Conservation (phyloP, 2,113 vertebrate species). For the Entosphenus tridentatus region DNA sequence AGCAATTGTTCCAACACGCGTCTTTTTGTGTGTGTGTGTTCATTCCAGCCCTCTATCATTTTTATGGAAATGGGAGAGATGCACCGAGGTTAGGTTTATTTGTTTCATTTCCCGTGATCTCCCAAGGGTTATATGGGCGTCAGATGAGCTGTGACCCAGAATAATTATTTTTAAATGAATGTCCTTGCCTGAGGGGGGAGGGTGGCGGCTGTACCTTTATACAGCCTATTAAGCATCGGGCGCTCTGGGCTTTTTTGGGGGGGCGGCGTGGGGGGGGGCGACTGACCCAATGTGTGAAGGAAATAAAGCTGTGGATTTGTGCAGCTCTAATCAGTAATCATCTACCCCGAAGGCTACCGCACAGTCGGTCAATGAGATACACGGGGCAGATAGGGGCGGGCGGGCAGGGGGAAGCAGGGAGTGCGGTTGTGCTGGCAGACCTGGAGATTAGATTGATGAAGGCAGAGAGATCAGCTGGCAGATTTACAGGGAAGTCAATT, state of each 20-base stretch:
- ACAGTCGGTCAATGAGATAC: no score
- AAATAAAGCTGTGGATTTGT: slow-evolving; percentile 4
- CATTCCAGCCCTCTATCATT: no score
- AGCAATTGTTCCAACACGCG: no score
- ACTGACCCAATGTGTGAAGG: neutral
- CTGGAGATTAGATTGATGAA: no score
- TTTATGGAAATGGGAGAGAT: no score
- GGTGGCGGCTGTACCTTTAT: neutral
- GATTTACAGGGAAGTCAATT: no score
- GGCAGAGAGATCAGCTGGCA: no score
- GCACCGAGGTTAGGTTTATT: slow-evolving; percentile 1
- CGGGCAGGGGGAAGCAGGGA: no score
- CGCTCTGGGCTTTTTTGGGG: neutral
- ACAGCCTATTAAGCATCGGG: neutral
- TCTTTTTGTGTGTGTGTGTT: no score
- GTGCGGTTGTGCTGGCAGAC: no score
- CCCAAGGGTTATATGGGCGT: neutral
- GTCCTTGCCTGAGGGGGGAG: neutral
- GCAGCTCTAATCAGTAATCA: slow-evolving; percentile 3
- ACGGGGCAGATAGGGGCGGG: no score
- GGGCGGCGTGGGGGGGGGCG: no score
- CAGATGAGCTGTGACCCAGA: slow-evolving; percentile 5
- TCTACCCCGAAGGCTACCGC: neutral
- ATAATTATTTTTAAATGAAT: slow-evolving; percentile 6
- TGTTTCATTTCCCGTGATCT: neutral